Percentiles rank a stretch among this genome's conserved stretches.
Conservation (phyloP, 2,113 vertebrate species). For the Brienomyrus longianalis region DNA sequence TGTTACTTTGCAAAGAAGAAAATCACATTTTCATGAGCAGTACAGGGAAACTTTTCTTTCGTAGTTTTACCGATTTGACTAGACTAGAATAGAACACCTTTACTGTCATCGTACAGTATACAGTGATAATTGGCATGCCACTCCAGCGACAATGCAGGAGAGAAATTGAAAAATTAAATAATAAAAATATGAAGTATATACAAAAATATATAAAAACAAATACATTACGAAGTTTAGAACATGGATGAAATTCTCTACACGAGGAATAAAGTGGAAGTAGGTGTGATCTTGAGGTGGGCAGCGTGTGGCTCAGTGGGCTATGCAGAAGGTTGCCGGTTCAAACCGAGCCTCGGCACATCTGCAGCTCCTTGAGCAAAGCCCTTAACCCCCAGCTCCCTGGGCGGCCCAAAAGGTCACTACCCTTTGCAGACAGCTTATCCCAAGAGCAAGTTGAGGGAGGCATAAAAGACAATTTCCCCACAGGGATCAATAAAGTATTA, state of each 20-base stretch:
- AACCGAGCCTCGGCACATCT: too few relatives aligned
- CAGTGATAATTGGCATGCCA: not conserved
- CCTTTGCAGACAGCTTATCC: too few relatives aligned
- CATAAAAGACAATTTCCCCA: too few relatives aligned
- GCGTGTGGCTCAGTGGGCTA: too few relatives aligned
- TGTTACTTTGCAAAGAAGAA: not conserved
- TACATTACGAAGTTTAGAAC: not conserved
- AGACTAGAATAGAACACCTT: not conserved
- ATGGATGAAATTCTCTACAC: not conserved
- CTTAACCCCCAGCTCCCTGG: too few relatives aligned
- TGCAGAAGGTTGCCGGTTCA: too few relatives aligned
- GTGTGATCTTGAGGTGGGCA: not conserved
- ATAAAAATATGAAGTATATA: not conserved
- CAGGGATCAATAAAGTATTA: too few relatives aligned
- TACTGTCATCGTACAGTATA: not conserved
- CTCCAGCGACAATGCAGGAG: not conserved
- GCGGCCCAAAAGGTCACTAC: too few relatives aligned
- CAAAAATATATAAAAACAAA: not conserved
- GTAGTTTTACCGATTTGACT: not conserved
- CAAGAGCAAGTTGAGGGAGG: too few relatives aligned
- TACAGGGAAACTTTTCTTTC: not conserved
- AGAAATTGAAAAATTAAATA: not conserved
- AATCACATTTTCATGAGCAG: not conserved
- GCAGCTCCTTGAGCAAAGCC: too few relatives aligned
- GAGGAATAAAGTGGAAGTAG: not conserved